A percentile compares a stretch with the other conserved stretches of the same genome.
Conservation (phyloP, 2,113 vertebrate species). For the Scalopus aquaticus region DNA sequence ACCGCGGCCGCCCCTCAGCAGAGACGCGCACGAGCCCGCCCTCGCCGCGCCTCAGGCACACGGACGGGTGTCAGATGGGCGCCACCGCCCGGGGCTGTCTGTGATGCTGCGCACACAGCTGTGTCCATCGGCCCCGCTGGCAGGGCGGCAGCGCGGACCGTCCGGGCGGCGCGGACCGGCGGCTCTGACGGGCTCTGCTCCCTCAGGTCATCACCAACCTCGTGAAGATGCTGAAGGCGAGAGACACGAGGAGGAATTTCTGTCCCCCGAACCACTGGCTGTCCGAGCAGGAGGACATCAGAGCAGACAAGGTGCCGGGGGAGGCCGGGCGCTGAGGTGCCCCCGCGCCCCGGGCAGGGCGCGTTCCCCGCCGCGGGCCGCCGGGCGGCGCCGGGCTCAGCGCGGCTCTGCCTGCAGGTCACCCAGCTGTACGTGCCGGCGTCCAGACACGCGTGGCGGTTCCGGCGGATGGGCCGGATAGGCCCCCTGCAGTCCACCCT, state of each 20-base stretch:
- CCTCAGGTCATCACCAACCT: constrained; percentile 97
- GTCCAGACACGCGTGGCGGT: constrained; percentile 95
- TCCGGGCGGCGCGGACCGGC: no score
- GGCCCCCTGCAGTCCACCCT: constrained; percentile 96
- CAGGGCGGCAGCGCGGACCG: no score
- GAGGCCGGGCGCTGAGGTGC: background rate
- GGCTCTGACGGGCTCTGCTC: no score
- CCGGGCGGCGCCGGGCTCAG: background rate
- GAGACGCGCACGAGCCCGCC: no score
- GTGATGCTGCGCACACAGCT: no score
- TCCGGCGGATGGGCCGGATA: constrained; percentile 96
- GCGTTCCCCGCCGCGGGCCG: background rate
- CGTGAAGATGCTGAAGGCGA: constrained; percentile 98
- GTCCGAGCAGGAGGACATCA: constrained; percentile 96
- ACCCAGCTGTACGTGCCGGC: constrained; percentile 98
- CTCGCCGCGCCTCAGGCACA: no score
- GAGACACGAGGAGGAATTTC: constrained; percentile 95
- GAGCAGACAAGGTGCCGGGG: constrained; percentile 93
- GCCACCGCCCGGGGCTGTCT: no score
- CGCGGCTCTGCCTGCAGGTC: constrained; percentile 84
- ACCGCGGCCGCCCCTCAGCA: no score
- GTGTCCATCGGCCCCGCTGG: no score
- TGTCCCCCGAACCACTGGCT: constrained; percentile 98
- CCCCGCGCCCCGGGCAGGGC: no score
- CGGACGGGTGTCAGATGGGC: no score